A percentile compares a stretch with the other conserved stretches of the same genome.
Conservation (phyloP, 2,113 vertebrate genomes). For the Petrocephalus microphthalmus region DNA sequence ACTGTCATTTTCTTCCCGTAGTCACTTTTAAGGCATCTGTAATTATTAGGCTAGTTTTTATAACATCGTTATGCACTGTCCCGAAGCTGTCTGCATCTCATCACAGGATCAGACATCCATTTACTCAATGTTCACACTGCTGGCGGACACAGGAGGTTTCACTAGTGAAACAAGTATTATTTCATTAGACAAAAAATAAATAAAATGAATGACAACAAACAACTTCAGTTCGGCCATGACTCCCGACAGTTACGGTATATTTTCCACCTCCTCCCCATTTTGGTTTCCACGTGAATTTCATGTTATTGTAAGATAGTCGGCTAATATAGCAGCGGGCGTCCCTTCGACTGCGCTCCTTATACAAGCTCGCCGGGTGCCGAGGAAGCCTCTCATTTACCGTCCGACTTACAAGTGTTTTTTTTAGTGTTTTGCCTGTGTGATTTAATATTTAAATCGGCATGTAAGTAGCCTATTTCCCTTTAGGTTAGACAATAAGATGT, state of each 20-base stretch:
- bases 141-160: background rate
- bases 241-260: background rate
- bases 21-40: background rate
- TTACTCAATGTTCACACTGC: background rate
- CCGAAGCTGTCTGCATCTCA: background rate
- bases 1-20: background rate
- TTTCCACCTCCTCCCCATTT: background rate
- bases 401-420: too few relatives aligned
- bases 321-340: too few relatives aligned
- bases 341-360: background rate
- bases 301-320: background rate
- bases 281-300: background rate
- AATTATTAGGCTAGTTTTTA: background rate
- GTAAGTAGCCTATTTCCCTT: background rate
- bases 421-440: background rate
- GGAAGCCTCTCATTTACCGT: background rate
- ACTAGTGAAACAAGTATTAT: background rate
- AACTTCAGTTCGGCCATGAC: background rate
- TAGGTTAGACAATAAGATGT: background rate
- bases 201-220: background rate
- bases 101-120: background rate
- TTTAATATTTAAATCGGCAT: background rate
- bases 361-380: background rate
- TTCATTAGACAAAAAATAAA: background rate
- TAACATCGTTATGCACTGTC: background rate